phyloP scores from a whole-genome alignment of 2,797 vertebrate genomes.

The Ciconia nigra region DNA sequence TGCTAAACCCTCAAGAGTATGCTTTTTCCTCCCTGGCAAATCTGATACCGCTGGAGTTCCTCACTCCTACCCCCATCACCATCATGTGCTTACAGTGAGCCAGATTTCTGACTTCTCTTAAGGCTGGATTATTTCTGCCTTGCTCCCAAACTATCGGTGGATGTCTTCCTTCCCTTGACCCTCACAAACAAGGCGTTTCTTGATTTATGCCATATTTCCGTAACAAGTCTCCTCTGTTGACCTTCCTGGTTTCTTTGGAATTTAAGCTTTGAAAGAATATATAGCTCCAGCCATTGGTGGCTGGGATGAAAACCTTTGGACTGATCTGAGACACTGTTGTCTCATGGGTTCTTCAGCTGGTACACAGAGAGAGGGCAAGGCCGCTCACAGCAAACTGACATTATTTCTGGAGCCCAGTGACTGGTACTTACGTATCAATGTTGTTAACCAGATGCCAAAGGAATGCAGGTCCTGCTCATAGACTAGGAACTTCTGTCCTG shows the following conservation, averaged over 20 bases:
- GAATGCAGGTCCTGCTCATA: rapidly evolving
- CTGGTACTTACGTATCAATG: background rate
- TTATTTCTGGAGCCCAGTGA: background rate
- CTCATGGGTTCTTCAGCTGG: background rate
- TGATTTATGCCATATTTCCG: background rate
- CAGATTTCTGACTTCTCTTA: background rate
- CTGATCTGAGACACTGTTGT: background rate
- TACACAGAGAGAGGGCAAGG: background rate
- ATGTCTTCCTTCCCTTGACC: background rate
- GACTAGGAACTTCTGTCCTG: background rate
- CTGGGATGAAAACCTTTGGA: background rate
- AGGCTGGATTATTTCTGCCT: background rate
- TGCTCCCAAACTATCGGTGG: background rate
- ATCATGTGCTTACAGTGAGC: background rate
- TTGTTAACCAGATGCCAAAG: background rate
- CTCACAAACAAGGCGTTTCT: background rate
- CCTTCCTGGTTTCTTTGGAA: background rate
- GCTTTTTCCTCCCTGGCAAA: background rate
- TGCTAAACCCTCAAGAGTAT: background rate
- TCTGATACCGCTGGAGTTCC: rapidly evolving
- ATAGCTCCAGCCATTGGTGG: background rate
- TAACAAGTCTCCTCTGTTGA: background rate
- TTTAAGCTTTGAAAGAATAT: background rate
- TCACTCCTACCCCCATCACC: background rate
- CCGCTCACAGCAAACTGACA: background rate